Percentiles rank a stretch among this genome's conserved stretches.
Conservation (phyloP, 92 coral and sea anemone genomes). For the Epizoanthus scotinus region DNA sequence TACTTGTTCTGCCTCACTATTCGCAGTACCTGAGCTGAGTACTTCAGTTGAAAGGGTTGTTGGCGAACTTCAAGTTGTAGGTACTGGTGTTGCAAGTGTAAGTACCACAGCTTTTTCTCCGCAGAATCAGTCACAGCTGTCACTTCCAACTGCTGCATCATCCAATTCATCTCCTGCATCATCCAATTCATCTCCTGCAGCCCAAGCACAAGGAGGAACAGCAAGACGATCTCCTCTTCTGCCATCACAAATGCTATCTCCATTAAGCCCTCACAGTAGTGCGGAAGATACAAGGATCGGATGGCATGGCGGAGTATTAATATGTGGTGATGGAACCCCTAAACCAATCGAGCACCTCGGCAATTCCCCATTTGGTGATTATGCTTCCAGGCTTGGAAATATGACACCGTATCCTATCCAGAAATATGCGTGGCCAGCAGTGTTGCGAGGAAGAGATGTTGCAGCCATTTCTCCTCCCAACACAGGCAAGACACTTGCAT, state of each 20-base stretch:
- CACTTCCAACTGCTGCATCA: background rate
- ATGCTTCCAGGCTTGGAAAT: conserved; percentile 55
- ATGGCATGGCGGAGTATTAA: conserved; percentile 54
- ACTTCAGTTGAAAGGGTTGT: no score
- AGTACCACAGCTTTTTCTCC: no score
- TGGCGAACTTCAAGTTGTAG: no score
- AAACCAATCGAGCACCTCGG: conserved; percentile 54
- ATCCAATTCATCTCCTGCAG: background rate
- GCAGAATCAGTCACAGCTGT: background rate
- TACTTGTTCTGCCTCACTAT: no score
- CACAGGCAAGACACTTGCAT: conserved; percentile 62
- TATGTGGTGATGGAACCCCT: conserved; percentile 64
- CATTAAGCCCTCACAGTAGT: conserved; percentile 28
- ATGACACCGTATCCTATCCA: conserved; percentile 69
- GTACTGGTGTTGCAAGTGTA: no score
- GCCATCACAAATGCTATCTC: conserved; percentile 47
- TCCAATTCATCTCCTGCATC: background rate
- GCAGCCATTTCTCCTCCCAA: conserved; percentile 68
- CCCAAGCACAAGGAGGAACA: conserved; percentile 4
- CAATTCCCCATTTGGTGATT: conserved; percentile 63
- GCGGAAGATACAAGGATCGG: conserved; percentile 23
- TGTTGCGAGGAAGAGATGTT: conserved; percentile 90
- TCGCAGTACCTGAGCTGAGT: no score
- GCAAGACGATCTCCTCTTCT: conserved; percentile 43
- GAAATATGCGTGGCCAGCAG: conserved; percentile 88